Evolutionary conservation across 2,113 vertebrate genomes (phyloP).

Genomic region (Henicopernis longicauda): DNA sequence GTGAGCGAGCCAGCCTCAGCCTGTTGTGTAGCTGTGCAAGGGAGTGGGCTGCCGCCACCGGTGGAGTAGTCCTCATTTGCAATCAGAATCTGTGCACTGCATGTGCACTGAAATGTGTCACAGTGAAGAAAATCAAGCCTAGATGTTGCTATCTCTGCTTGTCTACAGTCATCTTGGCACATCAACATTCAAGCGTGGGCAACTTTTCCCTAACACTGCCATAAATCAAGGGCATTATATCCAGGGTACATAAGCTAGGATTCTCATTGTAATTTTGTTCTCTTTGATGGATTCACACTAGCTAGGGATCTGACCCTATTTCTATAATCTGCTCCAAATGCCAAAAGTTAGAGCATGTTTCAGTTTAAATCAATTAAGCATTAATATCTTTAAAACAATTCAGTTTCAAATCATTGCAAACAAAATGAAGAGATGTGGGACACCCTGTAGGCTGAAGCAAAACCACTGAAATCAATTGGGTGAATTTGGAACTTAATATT

Average conservation of each 20-base stretch:
- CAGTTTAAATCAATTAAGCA: slow-evolving; percentile 23
- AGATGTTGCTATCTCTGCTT: not conserved
- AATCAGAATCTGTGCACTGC: not conserved
- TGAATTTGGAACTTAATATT: slow-evolving; percentile 8
- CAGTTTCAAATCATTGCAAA: not conserved
- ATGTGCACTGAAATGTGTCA: not conserved
- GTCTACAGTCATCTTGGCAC: not conserved
- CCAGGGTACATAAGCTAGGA: not conserved
- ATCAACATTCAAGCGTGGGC: not conserved
- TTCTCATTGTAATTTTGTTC: not conserved
- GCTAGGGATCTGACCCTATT: slow-evolving; percentile 14
- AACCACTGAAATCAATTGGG: not conserved
- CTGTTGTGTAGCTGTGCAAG: not conserved
- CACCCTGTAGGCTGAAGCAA: not conserved
- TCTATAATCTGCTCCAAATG: not conserved
- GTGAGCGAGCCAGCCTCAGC: not conserved
- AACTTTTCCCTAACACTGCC: not conserved
- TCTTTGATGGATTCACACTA: not conserved
- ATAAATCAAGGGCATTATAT: not conserved
- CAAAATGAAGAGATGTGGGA: not conserved
- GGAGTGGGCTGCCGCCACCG: not conserved
- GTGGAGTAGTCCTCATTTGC: not conserved
- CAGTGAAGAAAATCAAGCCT: not conserved
- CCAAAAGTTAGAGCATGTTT: not conserved
- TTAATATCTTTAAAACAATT: slow-evolving; percentile 10